Evolutionary conservation across 2,113 vertebrate genomes (phyloP), one percentile per base, ranked within the genome.

Genomic region (Hepsetus odoe): DNA sequence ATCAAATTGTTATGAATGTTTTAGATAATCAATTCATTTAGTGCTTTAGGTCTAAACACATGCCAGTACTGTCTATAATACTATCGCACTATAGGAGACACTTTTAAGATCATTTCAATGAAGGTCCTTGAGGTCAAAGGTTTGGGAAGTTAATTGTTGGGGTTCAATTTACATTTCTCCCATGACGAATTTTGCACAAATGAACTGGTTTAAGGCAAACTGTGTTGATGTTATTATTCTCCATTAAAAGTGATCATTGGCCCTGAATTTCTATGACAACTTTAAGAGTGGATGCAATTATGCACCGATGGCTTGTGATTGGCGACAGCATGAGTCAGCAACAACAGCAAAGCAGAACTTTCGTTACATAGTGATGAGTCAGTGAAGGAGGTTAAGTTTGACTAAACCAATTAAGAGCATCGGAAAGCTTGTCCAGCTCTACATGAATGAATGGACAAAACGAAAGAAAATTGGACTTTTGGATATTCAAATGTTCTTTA

Each of bases 261-360:
- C 32, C 7, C 9, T 38, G 33, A 65, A 35, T 65, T 38, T 65
- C 32, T 38, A 65, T 38, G 59, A 62, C 56, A 62, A 35, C 22
- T 67, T 42, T 67, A 68, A 26, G 32, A 13, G 22, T 28, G 8
- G 66, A 55, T n/a, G 18, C 22, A 67, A 35, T 53, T 44, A 38
- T 42, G 24, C 22, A 38, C 26, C 30, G 22, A 56, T 49, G 7
- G 55, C n/a, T 32, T 59, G 66, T 44, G 32, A 55, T 24, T 49
- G 42, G 14, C 11, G 32, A 38, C n/a, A 20, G 55, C 38, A 70
- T 77, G 76, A 77, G 55, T 77, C 76, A 77, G 55, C 28, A 24
- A 40, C 67, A 68, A 69, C 26, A 22, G 42, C 5, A n/a, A 38
- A 70, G 55, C 65, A 46, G 40, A 30, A 24, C 28, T 35, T 62